phyloP scores from a whole-genome alignment of 2,113 vertebrate species.

The Mastomys natalensis region DNA sequence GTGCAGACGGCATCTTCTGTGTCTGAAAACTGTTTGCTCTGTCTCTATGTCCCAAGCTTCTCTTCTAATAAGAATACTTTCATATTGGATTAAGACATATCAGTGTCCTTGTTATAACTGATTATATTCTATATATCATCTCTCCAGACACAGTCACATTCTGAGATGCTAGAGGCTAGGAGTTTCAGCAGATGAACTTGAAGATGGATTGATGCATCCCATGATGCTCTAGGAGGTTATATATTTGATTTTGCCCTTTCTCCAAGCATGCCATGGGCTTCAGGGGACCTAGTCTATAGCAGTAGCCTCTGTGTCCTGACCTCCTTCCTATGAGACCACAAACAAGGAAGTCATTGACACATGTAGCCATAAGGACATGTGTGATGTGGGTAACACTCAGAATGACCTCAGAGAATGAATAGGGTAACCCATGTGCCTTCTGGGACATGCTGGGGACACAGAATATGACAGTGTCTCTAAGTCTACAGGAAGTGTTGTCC shows the following conservation, averaged over 20 bases:
- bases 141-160: fast-evolving
- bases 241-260: not conserved
- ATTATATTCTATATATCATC: not conserved
- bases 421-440: not conserved
- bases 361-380: not conserved
- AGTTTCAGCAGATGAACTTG: not conserved
- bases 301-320: not conserved
- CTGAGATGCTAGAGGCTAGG: fast-evolving
- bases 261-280: not conserved
- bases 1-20: too few relatives aligned
- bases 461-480: not conserved
- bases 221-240: not conserved
- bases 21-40: too few relatives aligned
- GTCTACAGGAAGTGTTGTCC: not conserved
- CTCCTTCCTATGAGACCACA: not conserved
- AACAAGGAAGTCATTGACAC: not conserved
- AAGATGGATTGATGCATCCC: not conserved
- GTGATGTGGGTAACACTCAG: not conserved
- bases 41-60: too few relatives aligned
- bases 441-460: not conserved
- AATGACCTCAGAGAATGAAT: not conserved
- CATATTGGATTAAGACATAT: too few relatives aligned
- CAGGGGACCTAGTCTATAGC: not conserved
- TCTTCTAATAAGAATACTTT: too few relatives aligned
- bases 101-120: too few relatives aligned